These are phyloP conservation scores for Lepus americanus DNA, from an alignment of 2,113 vertebrate genomes.

Conservation along the genomic window DNA sequence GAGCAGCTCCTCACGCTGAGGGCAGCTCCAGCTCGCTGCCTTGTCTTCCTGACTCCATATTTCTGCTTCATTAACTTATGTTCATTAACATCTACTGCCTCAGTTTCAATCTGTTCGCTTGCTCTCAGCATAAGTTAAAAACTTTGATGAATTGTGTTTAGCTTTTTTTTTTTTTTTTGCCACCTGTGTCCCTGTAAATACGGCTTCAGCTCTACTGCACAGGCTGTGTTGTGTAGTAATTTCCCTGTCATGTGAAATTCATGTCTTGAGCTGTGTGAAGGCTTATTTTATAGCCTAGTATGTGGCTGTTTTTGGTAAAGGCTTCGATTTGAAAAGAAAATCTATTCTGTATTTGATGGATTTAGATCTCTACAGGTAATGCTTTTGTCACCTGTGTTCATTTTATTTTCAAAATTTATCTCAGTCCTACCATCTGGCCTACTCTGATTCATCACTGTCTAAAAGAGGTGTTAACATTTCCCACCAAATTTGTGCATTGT, in stretches of 20 bases:
- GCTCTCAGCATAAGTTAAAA: neutral
- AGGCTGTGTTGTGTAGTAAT: neutral
- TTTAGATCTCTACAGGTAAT: neutral
- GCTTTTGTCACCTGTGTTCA: neutral
- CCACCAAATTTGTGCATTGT: neutral
- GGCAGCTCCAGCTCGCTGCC: neutral
- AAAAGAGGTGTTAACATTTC: neutral
- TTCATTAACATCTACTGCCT: neutral
- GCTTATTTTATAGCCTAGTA: no score
- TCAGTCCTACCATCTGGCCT: neutral
- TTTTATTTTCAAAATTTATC: neutral
- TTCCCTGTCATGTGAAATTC: neutral
- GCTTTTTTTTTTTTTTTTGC: neutral
- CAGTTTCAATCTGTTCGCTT: neutral
- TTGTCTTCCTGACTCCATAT: neutral
- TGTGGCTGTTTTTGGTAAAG: no score
- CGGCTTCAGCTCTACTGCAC: no score
- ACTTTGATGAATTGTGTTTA: neutral
- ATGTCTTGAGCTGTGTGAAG: neutral
- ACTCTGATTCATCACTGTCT: neutral
- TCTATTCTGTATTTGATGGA: neutral
- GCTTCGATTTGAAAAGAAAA: neutral
- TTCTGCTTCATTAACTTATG: neutral
- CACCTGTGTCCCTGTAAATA: no score
- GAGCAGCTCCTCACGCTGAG: no score